Base-by-base conservation (phyloP, 2,797 vertebrate species). In the Sebastes taczanowskii region DNA sequence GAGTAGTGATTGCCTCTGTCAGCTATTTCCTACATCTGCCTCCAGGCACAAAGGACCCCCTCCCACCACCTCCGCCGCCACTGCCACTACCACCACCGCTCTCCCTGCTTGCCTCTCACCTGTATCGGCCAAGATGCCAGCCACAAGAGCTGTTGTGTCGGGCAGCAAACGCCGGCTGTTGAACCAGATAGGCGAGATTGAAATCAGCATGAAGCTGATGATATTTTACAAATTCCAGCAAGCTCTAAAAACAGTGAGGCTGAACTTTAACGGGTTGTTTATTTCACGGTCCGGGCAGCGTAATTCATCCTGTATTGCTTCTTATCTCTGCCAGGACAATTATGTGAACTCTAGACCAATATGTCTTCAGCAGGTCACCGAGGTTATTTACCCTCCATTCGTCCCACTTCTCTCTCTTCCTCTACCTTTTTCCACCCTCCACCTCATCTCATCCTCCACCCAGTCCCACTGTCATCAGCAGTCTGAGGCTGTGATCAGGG, bases 1-100 rank as follows among this genome's bases (percentile, higher is more conserved):
- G 81, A 87, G 78, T 52, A 61, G 90, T 90, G 91, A 94, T 94
- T 90, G 92, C 90, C 78, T 89, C 90, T 92, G 94, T 95, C 94
- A 93, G 91, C 92, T 93, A 90, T 89, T 95, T 94, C 89, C 89
- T 93, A 86, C 91, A 91, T 93, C 92, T 94, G 91, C 89, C 88
- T 87, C 55, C 38, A 79, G 82, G 84, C 90, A 93, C 92, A 94
- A 93, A 92, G 77, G 74, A 74, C 27, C 80, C 62, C 61, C 53
- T 22, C 25, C 25, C 35, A 62, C 49, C 60, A 1, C 5, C 62
- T 6, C 25, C 53, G 0, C 5, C 56, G 6, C 34, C 53, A 5
- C 53, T 1, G 0, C 61, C 63, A 1, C 52, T 38, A 52, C 58
- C 58, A 55, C 74, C 22, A 23, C 56, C 67, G 38, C 67, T 71